Conservation (phyloP, 2,113 vertebrate species). For the Beaufortia kweichowensis region DNA sequence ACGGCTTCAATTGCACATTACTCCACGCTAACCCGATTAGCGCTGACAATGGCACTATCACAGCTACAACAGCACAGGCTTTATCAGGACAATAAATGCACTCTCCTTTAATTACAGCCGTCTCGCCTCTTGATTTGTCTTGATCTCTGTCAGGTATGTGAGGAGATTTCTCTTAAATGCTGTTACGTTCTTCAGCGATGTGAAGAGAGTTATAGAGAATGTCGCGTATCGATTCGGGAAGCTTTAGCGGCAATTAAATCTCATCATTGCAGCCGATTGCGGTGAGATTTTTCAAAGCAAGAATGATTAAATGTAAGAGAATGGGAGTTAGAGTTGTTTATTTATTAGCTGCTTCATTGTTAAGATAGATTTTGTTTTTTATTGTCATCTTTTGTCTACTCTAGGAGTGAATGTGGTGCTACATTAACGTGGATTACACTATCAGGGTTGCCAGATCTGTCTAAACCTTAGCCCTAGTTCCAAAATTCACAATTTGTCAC, state of each 20-base stretch:
- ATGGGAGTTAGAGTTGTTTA: not conserved
- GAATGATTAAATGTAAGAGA: not conserved
- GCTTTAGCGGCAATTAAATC: conserved; percentile 31
- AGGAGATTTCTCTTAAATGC: conserved; percentile 49
- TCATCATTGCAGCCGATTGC: conserved; percentile 14
- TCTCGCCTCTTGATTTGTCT: conserved; percentile 53
- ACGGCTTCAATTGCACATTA: conserved; percentile 51
- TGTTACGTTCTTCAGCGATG: conserved; percentile 41
- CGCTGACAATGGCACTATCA: conserved; percentile 52
- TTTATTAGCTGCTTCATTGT: not conserved
- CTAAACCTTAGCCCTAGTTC: too few species aligned
- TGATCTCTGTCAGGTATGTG: conserved; percentile 57
- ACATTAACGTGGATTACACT: too few species aligned
- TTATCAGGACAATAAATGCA: conserved; percentile 51
- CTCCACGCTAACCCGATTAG: conserved; percentile 54
- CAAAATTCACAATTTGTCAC: too few species aligned
- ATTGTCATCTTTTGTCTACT: too few species aligned
- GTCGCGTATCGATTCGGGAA: conserved; percentile 5
- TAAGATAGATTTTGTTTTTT: not conserved
- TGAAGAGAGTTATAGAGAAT: conserved; percentile 31
- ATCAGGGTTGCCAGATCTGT: too few species aligned
- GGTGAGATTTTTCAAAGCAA: not conserved
- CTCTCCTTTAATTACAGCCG: conserved; percentile 57
- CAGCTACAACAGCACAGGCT: conserved; percentile 47
- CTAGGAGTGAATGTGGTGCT: too few species aligned